A percentile compares a stretch with the other conserved stretches of the same genome.
Conservation (phyloP, 2,888 invertebrate species). For the Desoria tigrina region DNA sequence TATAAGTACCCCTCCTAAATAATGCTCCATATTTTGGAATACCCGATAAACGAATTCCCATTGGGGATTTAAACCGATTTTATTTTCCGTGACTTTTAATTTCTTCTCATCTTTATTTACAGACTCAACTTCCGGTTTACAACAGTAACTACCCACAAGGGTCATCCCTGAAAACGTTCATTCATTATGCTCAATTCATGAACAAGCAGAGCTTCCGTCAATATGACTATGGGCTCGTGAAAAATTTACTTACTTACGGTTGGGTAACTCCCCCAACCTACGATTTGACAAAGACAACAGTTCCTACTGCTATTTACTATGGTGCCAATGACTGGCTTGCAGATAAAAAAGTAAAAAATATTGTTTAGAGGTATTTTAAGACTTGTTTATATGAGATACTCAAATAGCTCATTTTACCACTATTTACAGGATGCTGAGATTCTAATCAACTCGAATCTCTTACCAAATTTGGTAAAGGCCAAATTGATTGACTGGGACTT, state of each 20-base stretch:
- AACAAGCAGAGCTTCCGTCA: conserved; percentile 56
- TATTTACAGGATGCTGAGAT: too few species aligned
- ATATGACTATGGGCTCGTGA: conserved; percentile 55
- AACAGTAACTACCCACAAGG: conserved; percentile 65
- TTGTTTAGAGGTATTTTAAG: too few species aligned
- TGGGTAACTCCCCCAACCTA: conserved; percentile 36
- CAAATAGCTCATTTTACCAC: too few species aligned
- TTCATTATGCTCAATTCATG: conserved; percentile 69
- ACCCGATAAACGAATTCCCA: too few species aligned
- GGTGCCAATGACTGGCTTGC: conserved; percentile 68
- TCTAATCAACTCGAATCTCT: too few species aligned
- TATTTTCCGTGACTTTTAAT: too few species aligned
- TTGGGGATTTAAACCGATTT: too few species aligned
- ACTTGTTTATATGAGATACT: too few species aligned
- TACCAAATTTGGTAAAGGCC: too few species aligned
- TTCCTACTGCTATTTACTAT: conserved; percentile 68
- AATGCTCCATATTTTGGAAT: too few species aligned
- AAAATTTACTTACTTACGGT: conserved; percentile 40
- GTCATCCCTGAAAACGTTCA: conserved; percentile 70
- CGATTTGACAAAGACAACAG: conserved; percentile 36
- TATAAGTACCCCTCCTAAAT: too few species aligned
- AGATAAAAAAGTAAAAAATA: conserved; percentile 28
- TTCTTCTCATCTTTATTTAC: not conserved
- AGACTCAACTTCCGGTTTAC: not conserved
- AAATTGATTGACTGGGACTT: too few species aligned